Percentiles rank a stretch among this genome's conserved stretches.
phyloP scores from a whole-genome alignment of 2,797 vertebrate genomes.

The Pangasius macronema region DNA sequence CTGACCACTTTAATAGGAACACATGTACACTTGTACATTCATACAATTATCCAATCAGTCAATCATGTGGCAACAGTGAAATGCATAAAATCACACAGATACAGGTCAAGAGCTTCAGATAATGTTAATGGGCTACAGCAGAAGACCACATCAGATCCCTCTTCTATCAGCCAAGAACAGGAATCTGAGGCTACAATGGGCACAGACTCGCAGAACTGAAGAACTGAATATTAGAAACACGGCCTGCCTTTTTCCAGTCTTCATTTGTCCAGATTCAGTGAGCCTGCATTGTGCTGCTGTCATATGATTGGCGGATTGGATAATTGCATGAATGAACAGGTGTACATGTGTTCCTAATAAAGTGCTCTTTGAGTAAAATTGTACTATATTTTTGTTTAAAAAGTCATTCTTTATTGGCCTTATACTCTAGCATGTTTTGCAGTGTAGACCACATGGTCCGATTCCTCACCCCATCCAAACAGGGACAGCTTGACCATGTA shows the following conservation, averaged over 20 bases:
- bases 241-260: too few relatives aligned
- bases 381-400: neutral
- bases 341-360: neutral
- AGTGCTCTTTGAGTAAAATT: neutral
- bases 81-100: neutral
- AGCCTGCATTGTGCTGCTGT: neutral
- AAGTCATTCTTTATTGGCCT: neutral
- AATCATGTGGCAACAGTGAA: neutral
- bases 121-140: neutral
- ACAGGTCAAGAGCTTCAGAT: neutral
- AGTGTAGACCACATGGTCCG: neutral
- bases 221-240: neutral
- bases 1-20: neutral
- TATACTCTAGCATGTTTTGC: neutral
- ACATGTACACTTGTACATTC: neutral
- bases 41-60: neutral
- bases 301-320: neutral
- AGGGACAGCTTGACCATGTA: conserved; percentile 81
- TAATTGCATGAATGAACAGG: neutral
- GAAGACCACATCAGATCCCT: neutral
- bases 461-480: conserved; percentile 81
- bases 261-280: neutral
- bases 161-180: neutral
- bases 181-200: neutral
- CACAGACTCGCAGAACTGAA: neutral